Evolutionary conservation across 1,140 invertebrate species (phyloP).

Genomic region (Metopolophium dirhodum): DNA sequence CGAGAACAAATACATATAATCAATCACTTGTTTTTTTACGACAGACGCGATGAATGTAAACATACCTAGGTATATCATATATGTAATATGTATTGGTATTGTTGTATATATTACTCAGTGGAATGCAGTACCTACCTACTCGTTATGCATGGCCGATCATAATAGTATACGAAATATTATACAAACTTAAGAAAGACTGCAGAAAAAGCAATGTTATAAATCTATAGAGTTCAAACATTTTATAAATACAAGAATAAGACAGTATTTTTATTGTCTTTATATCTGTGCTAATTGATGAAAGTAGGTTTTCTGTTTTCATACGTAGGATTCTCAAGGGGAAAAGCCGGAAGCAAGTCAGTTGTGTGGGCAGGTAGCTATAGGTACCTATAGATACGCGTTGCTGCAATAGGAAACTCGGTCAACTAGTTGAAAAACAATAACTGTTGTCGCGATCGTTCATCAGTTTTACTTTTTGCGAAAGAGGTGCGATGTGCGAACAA

Average conservation of each 20-base stretch:
- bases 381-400: not conserved
- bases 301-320: slow-evolving; percentile 23
- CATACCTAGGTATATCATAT: not conserved
- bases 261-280: slow-evolving; percentile 13
- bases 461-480: not conserved
- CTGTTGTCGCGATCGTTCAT: not conserved
- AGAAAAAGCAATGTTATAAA: not conserved
- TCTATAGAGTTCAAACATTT: not conserved
- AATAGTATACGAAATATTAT: not conserved
- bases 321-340: not conserved
- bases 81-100: not conserved
- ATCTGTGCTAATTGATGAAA: not conserved
- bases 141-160: not conserved
- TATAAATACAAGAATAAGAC: not conserved
- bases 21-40: not conserved
- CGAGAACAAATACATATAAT: not conserved
- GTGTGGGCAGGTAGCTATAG: not conserved
- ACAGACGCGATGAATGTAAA: not conserved
- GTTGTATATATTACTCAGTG: not conserved
- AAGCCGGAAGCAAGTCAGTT: slow-evolving; percentile 7
- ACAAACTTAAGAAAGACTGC: not conserved
- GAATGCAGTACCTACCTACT: not conserved
- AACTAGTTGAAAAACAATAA: slow-evolving; percentile 38
- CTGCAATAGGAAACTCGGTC: slow-evolving; percentile 24
- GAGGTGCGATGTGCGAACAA: not conserved